A percentile compares a stretch with the other conserved stretches of the same genome.
These are phyloP conservation scores for Listronotus bonariensis DNA, from an alignment of 1,140 invertebrate species.

Conservation along the genomic window DNA sequence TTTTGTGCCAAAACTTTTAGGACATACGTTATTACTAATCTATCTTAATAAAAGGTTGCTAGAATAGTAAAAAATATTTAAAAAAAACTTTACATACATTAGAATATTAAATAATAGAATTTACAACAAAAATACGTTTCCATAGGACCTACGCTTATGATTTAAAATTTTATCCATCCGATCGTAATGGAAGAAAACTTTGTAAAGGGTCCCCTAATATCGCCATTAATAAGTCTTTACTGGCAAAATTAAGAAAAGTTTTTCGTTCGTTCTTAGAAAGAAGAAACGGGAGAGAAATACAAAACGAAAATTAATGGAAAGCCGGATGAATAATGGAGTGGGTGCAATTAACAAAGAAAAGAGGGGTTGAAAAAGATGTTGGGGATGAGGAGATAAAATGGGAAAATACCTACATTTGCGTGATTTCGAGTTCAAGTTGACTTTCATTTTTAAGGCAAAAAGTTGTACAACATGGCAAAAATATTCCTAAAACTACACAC, in stretches of 20 bases:
- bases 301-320: slow-evolving; percentile 36
- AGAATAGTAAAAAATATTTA: too few species aligned
- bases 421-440: neutral
- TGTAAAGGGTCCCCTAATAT: slow-evolving; percentile 13
- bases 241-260: slow-evolving; percentile 26
- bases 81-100: too few species aligned
- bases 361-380: slow-evolving; percentile 19
- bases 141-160: neutral
- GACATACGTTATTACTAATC: too few species aligned
- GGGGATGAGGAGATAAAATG: neutral
- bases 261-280: slow-evolving; percentile 9
- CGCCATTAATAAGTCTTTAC: slow-evolving; percentile 33
- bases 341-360: slow-evolving; percentile 28
- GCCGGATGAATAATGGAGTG: slow-evolving; percentile 31
- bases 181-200: slow-evolving; percentile 14
- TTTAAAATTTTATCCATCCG: slow-evolving; percentile 5
- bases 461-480: too few species aligned
- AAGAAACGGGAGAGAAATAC: slow-evolving; percentile 24
- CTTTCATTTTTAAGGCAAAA: too few species aligned
- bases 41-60: too few species aligned
- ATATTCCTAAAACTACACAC: too few species aligned
- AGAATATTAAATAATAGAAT: too few species aligned
- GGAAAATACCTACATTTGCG: neutral
- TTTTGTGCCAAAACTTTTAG: too few species aligned
- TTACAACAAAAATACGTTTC: too few species aligned